phyloP scores from a whole-genome alignment of 2,888 invertebrate species.

The Nymphalis c-album region DNA sequence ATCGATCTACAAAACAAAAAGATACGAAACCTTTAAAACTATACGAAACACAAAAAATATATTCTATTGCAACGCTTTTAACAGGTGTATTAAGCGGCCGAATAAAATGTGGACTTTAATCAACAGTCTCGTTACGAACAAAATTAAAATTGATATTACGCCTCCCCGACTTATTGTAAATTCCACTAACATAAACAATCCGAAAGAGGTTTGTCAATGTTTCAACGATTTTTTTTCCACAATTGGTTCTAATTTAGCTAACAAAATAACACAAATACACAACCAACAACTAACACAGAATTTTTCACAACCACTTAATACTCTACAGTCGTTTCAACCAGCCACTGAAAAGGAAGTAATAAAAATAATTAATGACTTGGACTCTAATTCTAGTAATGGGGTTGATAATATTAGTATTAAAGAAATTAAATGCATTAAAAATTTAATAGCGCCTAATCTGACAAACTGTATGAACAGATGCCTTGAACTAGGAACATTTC shows the following conservation, averaged over 20 bases:
- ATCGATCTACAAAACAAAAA: neutral
- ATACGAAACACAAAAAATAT: neutral
- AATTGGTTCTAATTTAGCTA: neutral
- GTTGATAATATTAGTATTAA: no score
- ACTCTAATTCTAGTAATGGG: no score
- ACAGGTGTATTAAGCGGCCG: neutral
- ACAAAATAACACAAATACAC: neutral
- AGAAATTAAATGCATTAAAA: no score
- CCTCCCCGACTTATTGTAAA: neutral
- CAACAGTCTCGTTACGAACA: neutral
- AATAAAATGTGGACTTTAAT: constrained; percentile 13
- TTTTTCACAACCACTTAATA: neutral
- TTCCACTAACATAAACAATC: neutral
- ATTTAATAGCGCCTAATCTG: no score
- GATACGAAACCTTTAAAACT: neutral
- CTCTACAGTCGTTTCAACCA: neutral
- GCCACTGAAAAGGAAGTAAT: no score
- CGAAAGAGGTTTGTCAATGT: neutral
- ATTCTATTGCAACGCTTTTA: neutral
- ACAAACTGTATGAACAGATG: no score
- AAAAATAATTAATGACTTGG: no score
- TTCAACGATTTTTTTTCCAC: neutral
- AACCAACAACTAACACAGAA: neutral
- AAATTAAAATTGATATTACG: neutral
- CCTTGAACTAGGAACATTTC: no score